Percentiles rank a stretch among this genome's conserved stretches.
phyloP scores from a whole-genome alignment of 2,113 vertebrate species.

The Onychostoma macrolepis region DNA sequence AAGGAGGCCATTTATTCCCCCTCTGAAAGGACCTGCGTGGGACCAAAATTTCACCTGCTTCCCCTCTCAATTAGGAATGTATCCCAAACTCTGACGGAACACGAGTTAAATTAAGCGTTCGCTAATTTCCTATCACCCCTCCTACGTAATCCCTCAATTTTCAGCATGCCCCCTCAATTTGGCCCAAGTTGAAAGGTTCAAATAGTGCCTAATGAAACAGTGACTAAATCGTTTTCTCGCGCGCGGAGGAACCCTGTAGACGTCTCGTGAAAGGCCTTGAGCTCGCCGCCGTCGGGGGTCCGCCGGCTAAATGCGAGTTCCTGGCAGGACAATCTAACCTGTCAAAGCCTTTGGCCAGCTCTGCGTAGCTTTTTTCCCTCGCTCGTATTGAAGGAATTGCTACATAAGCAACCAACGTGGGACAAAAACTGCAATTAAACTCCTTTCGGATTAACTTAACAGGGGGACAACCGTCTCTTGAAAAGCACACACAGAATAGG shows the following conservation, averaged over 20 bases:
- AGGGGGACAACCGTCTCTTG: conserved; percentile 64
- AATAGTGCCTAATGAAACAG: conserved; percentile 98
- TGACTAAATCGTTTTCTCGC: conserved; percentile 88
- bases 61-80: conserved; percentile 99
- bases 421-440: conserved; percentile 85
- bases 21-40: conserved; percentile 92
- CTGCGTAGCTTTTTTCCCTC: conserved; percentile 66
- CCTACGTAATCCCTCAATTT: conserved; percentile 93
- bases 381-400: conserved; percentile 72
- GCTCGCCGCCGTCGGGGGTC: conserved; percentile 75
- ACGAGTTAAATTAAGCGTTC: conserved; percentile 99
- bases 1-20: conserved; percentile 90
- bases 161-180: conserved; percentile 92
- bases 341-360: conserved; percentile 78
- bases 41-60: conserved; percentile 98
- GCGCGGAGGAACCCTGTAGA: conserved; percentile 81
- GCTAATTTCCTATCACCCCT: conserved; percentile 95
- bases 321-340: conserved; percentile 80
- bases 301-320: conserved; percentile 70
- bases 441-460: conserved; percentile 75
- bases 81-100: conserved; percentile 97
- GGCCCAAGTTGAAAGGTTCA: conserved; percentile 98
- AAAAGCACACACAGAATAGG: conserved; percentile 73
- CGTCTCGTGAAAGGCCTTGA: conserved; percentile 81
- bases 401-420: conserved; percentile 81